phyloP scores from a whole-genome alignment of 1,140 invertebrate species.

The Eupeodes corollae region DNA sequence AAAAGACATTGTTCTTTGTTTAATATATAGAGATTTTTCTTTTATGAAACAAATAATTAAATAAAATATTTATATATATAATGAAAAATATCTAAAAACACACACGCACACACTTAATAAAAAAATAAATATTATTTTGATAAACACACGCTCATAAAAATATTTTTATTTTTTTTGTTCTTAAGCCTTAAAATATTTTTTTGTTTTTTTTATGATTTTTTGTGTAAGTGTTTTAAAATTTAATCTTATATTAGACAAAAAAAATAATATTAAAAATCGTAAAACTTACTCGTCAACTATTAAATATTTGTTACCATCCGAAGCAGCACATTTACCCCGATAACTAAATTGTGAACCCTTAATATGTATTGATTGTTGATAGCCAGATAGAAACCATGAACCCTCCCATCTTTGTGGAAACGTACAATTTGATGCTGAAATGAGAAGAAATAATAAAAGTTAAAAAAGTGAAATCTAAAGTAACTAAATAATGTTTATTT shows the following conservation, averaged over 20 bases:
- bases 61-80: no score
- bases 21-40: slow-evolving; percentile 3
- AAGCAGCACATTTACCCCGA: slow-evolving; percentile 66
- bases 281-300: slow-evolving; percentile 68
- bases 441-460: no score
- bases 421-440: slow-evolving; percentile 48
- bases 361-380: slow-evolving; percentile 66
- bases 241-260: background rate
- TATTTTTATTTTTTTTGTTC: no score
- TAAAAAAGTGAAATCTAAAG: no score
- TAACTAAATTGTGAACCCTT: slow-evolving; percentile 64
- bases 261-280: background rate
- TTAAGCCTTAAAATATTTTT: no score
- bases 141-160: no score
- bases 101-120: no score
- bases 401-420: slow-evolving; percentile 70
- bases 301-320: slow-evolving; percentile 72
- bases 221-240: background rate
- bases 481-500: no score
- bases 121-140: no score
- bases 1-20: background rate
- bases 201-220: background rate
- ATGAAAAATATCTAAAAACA: no score
- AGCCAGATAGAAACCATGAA: slow-evolving; percentile 74
- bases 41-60: background rate